phyloP scores from a whole-genome alignment of 1,140 invertebrate genomes.

The Drosophila nikananu region DNA sequence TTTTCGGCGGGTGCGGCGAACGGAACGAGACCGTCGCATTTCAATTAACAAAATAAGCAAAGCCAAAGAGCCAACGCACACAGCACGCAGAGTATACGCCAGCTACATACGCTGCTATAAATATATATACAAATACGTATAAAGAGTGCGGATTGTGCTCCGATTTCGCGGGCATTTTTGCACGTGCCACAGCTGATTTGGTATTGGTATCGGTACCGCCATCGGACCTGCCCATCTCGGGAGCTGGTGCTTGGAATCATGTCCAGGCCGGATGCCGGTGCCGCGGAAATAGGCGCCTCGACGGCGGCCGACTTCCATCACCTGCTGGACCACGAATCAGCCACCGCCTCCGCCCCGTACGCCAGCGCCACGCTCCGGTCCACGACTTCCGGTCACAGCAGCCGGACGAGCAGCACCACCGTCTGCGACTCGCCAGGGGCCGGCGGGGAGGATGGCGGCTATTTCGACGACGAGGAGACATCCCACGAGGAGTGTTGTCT shows the following conservation, averaged over 20 bases:
- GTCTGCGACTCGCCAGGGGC: conserved; percentile 25
- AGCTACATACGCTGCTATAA: background rate
- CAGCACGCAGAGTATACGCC: conserved; percentile 9
- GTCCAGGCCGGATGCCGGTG: conserved; percentile 9
- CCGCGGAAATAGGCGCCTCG: background rate
- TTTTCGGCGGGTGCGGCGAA: conserved; percentile 45
- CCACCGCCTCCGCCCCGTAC: conserved; percentile 1
- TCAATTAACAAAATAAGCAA: conserved; percentile 81
- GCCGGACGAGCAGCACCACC: conserved; percentile 44
- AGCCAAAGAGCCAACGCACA: conserved; percentile 38
- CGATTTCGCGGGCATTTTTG: conserved; percentile 53
- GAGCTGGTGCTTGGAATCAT: conserved; percentile 8
- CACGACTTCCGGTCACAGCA: conserved; percentile 49
- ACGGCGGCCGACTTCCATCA: conserved; percentile 16
- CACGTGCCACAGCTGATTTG: conserved; percentile 39
- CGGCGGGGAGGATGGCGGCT: background rate
- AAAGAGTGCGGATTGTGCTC: conserved; percentile 31
- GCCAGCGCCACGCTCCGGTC: conserved; percentile 48
- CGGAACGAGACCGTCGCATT: conserved; percentile 61
- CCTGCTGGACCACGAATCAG: conserved; percentile 9
- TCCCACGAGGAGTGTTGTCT: conserved; percentile 26
- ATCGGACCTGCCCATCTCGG: conserved; percentile 1
- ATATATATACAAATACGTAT: conserved; percentile 15
- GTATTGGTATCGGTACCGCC: conserved; percentile 13
- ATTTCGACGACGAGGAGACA: conserved; percentile 13